Conservation (phyloP, 2,113 vertebrate species). For the Laterallus jamaicensis region DNA sequence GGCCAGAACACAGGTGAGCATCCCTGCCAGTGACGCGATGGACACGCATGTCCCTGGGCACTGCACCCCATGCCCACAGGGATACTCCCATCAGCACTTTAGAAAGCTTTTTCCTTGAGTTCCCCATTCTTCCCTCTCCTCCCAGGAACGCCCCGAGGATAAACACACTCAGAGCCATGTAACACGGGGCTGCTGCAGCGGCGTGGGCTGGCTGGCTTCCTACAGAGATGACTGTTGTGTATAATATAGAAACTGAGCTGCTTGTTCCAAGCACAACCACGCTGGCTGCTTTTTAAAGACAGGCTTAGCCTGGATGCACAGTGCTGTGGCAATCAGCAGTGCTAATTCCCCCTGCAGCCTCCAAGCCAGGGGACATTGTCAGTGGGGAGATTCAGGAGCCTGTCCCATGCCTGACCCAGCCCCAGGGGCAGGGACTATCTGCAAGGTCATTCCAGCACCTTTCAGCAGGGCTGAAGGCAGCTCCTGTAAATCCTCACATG, state of each 20-base stretch:
- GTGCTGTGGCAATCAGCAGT: neutral
- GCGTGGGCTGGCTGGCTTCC: slow-evolving; percentile 50
- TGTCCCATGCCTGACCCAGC: neutral
- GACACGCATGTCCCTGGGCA: accelerated
- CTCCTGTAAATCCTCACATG: neutral
- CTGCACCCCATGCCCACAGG: accelerated
- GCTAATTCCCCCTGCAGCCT: neutral
- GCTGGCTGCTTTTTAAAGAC: slow-evolving; percentile 53
- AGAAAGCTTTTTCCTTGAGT: neutral
- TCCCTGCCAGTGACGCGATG: accelerated
- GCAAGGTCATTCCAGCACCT: neutral
- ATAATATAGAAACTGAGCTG: slow-evolving; percentile 33
- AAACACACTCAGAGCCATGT: neutral
- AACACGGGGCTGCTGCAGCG: neutral
- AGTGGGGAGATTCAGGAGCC: neutral
- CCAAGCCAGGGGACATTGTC: neutral
- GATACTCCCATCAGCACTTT: accelerated
- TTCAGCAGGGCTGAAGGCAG: neutral
- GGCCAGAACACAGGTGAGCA: accelerated
- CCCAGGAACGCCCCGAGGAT: neutral
- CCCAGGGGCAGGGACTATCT: accelerated
- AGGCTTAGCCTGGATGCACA: neutral
- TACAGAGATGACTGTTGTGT: slow-evolving; percentile 2
- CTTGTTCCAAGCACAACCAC: slow-evolving; percentile 40
- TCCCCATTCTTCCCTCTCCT: neutral